Percentiles rank a stretch among this genome's conserved stretches.
These are phyloP conservation scores for Pluvianellus socialis DNA, from an alignment of 2,113 vertebrate species.

Conservation along the genomic window DNA sequence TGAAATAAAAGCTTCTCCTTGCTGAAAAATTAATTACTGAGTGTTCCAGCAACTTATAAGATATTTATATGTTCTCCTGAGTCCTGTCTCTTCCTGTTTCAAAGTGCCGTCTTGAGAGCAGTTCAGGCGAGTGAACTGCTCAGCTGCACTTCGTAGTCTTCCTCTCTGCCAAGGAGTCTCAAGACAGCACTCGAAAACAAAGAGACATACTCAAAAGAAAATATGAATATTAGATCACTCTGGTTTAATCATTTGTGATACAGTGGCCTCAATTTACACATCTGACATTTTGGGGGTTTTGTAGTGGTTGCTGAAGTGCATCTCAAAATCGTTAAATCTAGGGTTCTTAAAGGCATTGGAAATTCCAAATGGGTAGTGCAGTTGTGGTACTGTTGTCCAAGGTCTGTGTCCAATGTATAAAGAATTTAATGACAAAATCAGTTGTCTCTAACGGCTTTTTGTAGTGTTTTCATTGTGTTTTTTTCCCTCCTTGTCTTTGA, in stretches of 20 bases:
- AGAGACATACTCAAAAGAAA: constrained; percentile 25
- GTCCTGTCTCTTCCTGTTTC: constrained; percentile 54
- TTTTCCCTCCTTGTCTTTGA: neutral
- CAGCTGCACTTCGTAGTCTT: constrained; percentile 16
- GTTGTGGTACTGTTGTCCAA: neutral
- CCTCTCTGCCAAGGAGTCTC: constrained; percentile 43
- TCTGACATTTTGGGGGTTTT: neutral
- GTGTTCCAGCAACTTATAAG: constrained; percentile 70
- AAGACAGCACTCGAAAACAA: constrained; percentile 4
- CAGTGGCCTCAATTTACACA: neutral
- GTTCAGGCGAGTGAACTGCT: constrained; percentile 42
- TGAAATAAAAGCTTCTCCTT: constrained; percentile 69
- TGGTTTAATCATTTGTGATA: constrained; percentile 21
- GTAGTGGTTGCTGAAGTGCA: neutral
- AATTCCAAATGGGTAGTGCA: neutral
- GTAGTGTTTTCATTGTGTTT: neutral
- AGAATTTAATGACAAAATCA: neutral
- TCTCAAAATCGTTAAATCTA: neutral
- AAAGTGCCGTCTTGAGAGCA: constrained; percentile 52
- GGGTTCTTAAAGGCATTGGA: neutral
- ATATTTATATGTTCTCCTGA: constrained; percentile 67
- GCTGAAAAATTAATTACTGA: constrained; percentile 73
- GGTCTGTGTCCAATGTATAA: neutral
- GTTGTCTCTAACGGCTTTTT: neutral
- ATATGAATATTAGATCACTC: constrained; percentile 57